Evolutionary conservation across 2,113 vertebrate genomes (phyloP), one percentile per base, ranked within the genome.

Genomic region (Nothobranchius furzeri): DNA sequence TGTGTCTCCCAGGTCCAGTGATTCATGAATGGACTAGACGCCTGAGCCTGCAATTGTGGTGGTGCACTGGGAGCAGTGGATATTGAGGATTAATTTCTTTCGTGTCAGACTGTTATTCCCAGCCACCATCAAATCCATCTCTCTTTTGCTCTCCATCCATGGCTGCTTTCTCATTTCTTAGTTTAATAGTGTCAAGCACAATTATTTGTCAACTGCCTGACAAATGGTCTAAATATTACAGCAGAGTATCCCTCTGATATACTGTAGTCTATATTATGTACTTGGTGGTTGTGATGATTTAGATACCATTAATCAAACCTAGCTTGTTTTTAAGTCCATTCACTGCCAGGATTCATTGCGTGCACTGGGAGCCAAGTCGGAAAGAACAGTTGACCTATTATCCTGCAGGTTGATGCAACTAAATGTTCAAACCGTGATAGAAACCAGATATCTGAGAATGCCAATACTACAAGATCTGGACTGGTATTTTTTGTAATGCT

Each of bases 11-110:
- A 87, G 87, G 82, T 79, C 86, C 70, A 66, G 86, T 91, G 88
- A 92, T 92, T 92, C 91, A 92, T 93, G 88, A 92, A 93, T 91
- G 88, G 87, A 91, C 85, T 60, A 83, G 87, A 90, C 83, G 87
- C 73, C 76, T 70, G 84, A 79, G 85, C 76, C 80, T 85, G 82
- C 89, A 90, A 87, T 90, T 86, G 87, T 89, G 75, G 79, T 83
- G 87, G 85, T 91, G 88, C 87, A 90, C 53, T 80, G 87, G 87
- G 85, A 90, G 82, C 76, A 78, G 82, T 88, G 88, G 86, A 89
- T 88, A 87, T 88, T 88, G 82, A 90, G 84, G 81, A 87, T 90
- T 91, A 83, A 87, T 90, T 90, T 85, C 79, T 82, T 84, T 78
- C 64, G 62, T 85, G 85, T 91, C 88, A 87, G 75, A 82, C 83